These are phyloP conservation scores for Ascidia mentula DNA, from an alignment of 23 tunicate genomes.

Conservation along the genomic window DNA sequence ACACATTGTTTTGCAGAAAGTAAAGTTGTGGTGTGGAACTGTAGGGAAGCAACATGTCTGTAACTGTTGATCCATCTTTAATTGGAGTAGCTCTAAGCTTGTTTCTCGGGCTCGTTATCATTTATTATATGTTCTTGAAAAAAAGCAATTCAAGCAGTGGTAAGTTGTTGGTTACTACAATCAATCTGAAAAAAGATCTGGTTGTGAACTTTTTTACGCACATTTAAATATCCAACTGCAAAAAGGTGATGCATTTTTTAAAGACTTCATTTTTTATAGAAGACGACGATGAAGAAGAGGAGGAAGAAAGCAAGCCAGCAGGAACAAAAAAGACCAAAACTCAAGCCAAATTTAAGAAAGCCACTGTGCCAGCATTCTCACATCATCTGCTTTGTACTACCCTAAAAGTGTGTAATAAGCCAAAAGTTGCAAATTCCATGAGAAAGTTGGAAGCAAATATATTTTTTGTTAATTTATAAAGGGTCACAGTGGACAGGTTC, in stretches of 20 bases:
- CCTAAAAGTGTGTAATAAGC: constrained; percentile 16
- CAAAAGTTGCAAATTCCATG: not conserved
- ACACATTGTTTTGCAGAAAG: too few species aligned
- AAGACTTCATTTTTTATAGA: not conserved
- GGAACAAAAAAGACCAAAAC: not conserved
- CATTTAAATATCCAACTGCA: not conserved
- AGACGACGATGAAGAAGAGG: not conserved
- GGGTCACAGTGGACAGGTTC: constrained; percentile 74
- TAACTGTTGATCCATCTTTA: not conserved
- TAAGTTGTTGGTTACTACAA: not conserved
- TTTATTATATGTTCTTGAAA: not conserved
- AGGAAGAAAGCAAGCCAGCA: not conserved
- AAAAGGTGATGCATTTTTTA: not conserved
- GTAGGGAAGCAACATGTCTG: not conserved
- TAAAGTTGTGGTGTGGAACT: too few species aligned
- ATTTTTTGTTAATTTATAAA: not conserved
- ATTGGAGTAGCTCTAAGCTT: not conserved
- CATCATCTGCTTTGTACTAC: constrained; percentile 31
- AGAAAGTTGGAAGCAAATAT: not conserved
- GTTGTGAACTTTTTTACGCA: not conserved
- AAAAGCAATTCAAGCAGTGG: not conserved
- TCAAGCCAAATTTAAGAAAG: constrained; percentile 1
- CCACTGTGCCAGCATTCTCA: constrained; percentile 21
- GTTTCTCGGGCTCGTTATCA: not conserved
- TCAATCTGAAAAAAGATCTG: not conserved